A percentile compares a stretch with the other conserved stretches of the same genome.
Conservation (phyloP, 2,797 vertebrate species). For the Acanthornis magna region DNA sequence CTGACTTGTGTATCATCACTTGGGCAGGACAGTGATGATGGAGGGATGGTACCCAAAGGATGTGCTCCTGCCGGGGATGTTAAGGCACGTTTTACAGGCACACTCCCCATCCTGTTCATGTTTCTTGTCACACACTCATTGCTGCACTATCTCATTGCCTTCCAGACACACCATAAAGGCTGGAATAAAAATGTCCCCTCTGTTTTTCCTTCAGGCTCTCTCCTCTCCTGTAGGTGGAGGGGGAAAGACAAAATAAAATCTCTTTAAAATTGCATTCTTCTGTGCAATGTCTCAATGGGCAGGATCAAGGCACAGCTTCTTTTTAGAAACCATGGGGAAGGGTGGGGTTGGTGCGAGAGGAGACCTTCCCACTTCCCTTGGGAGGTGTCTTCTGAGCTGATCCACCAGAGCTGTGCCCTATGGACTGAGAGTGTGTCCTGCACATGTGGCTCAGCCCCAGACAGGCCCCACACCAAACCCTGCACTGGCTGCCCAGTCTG, state of each 20-base stretch:
- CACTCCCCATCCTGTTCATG: not conserved
- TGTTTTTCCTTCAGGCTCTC: not conserved
- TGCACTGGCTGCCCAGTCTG: too few species aligned
- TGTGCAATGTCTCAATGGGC: not conserved
- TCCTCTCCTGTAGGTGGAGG: not conserved
- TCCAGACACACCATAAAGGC: not conserved
- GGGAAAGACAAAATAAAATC: not conserved
- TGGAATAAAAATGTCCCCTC: not conserved
- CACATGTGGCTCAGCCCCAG: not conserved
- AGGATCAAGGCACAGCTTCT: not conserved
- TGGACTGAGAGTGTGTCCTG: not conserved
- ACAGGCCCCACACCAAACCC: not conserved
- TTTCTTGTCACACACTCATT: not conserved
- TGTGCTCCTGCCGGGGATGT: not conserved
- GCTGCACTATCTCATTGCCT: not conserved
- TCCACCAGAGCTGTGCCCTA: not conserved
- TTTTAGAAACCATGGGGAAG: not conserved
- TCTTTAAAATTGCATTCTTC: not conserved
- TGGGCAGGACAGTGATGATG: not conserved
- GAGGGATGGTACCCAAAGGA: not conserved
- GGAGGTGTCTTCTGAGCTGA: not conserved
- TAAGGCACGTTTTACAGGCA: not conserved
- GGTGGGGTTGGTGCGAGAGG: not conserved
- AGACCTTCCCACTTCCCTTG: not conserved
- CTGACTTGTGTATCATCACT: not conserved